Percentiles rank a stretch among this genome's conserved stretches.
phyloP scores from a whole-genome alignment of 2,888 invertebrate species.

The Orthosia gracilis region DNA sequence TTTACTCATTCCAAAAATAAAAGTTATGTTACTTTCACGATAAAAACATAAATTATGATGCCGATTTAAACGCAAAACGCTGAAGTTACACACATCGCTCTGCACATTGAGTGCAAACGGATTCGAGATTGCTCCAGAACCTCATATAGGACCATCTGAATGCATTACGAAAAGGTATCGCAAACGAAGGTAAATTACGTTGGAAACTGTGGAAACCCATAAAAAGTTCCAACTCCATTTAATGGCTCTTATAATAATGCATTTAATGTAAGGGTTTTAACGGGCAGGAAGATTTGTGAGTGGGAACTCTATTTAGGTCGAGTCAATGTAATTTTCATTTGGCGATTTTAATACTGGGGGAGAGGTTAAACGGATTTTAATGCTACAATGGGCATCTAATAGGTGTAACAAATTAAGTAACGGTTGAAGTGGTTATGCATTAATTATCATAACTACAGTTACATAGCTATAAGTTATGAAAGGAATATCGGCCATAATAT shows the following conservation, averaged over 20 bases:
- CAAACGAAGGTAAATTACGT: conserved; percentile 43
- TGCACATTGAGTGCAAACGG: conserved; percentile 24
- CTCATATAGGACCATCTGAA: conserved; percentile 42
- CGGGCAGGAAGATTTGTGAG: conserved; percentile 60
- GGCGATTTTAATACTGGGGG: conserved; percentile 48
- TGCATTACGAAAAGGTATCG: conserved; percentile 53
- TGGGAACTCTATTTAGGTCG: conserved; percentile 53
- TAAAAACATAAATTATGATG: conserved; percentile 31
- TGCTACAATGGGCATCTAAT: conserved; percentile 6
- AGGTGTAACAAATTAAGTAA: not conserved
- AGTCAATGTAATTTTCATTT: conserved; percentile 58
- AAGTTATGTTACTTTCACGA: conserved; percentile 1
- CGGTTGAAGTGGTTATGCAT: not conserved
- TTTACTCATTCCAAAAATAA: conserved; percentile 4
- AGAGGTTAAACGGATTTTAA: conserved; percentile 45
- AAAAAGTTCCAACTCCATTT: conserved; percentile 55
- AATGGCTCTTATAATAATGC: conserved; percentile 61
- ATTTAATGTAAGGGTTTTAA: conserved; percentile 61
- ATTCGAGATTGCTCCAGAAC: conserved; percentile 38
- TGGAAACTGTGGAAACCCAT: conserved; percentile 52
- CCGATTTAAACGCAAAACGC: conserved; percentile 27
- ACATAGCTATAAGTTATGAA: too few species aligned
- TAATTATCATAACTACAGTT: too few species aligned
- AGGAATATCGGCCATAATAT: too few species aligned
- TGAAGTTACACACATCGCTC: conserved; percentile 12